Evolutionary conservation across 2,797 vertebrate species (phyloP).

Genomic region (Girardinus metallicus): DNA sequence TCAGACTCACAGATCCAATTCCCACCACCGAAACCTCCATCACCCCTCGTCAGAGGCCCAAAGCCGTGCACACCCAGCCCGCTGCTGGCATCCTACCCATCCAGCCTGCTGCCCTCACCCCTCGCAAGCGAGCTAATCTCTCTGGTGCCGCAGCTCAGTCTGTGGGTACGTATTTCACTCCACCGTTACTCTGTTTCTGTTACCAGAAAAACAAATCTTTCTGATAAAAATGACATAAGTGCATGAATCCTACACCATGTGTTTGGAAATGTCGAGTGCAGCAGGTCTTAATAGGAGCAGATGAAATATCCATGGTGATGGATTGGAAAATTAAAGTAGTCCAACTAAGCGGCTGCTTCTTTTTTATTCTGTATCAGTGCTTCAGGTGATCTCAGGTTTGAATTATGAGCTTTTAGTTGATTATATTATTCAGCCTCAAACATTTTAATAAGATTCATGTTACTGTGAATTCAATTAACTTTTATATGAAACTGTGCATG

Average conservation of each 20-base stretch:
- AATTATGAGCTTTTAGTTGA: slow-evolving; percentile 3
- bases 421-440: not conserved
- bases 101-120: slow-evolving; percentile 94
- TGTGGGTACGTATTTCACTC: slow-evolving; percentile 77
- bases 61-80: slow-evolving; percentile 92
- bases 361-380: slow-evolving; percentile 4
- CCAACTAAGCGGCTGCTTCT: slow-evolving; percentile 9
- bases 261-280: slow-evolving; percentile 6
- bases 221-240: slow-evolving; percentile 22
- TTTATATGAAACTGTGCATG: slow-evolving; percentile 15
- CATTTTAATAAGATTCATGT: slow-evolving; percentile 1
- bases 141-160: slow-evolving; percentile 80
- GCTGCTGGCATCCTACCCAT: slow-evolving; percentile 93
- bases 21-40: slow-evolving; percentile 98
- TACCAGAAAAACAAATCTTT: slow-evolving; percentile 10
- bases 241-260: slow-evolving; percentile 29
- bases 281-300: slow-evolving; percentile 26
- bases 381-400: slow-evolving; percentile 14
- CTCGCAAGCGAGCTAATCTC: slow-evolving; percentile 91
- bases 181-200: slow-evolving; percentile 25
- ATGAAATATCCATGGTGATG: slow-evolving; percentile 41
- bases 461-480: not conserved
- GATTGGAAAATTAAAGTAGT: slow-evolving; percentile 31
- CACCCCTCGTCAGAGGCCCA: slow-evolving; percentile 96
- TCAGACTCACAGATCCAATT: slow-evolving; percentile 94